Evolutionary conservation across 2,888 invertebrate genomes (phyloP), one percentile per base, ranked within the genome.

Genomic region (Sisyra terminalis): DNA sequence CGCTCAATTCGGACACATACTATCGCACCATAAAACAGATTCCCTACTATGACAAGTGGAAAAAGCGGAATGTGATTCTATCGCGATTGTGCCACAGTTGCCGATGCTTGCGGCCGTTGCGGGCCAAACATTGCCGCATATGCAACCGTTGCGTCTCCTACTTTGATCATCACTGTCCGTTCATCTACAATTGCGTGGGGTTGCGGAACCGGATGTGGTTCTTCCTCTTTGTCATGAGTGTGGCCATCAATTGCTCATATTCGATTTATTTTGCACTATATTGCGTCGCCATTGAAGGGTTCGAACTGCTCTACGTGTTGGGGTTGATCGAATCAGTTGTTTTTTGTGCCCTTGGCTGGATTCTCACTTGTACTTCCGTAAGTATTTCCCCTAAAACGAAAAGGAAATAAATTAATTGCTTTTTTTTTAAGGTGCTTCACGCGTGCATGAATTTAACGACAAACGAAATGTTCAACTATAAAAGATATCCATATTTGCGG

Each of bases 161-260:
- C 58, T 90, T 92, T 56, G 92, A 93, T 59, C 92, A 93, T 62
- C 92, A 93, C 59, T 93, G 93, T 58, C 92, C 92, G 0, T 93
- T 92, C 58, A 89, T 93, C 52, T 88, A 90, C 63, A 93, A 93
- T 59, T 93, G 93, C 59, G 88, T 93, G 13, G 93, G 93, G 1
- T 68, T 90, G 31, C 75, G 82, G 46, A 93, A 93, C 64, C 75
- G 92, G 54, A 85, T 87, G 70, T 92, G 90, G 89, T 92, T 92
- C 66, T 85, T 88, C 58, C 63, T 87, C 43, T 90, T 90, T 58
- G 86, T 89, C 1, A 74, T 85, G 69, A 83, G 85, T 53, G 78
- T 89, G 24, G 86, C 88, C 8, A 79, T 88, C 46, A 87, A 89
- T 61, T 87, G 87, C 59, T 80, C 86, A 0, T 78, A 87, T 50